Evolutionary conservation across 1,140 invertebrate genomes (phyloP), one percentile per base, ranked within the genome.

Genomic region (Bombus polaris): DNA sequence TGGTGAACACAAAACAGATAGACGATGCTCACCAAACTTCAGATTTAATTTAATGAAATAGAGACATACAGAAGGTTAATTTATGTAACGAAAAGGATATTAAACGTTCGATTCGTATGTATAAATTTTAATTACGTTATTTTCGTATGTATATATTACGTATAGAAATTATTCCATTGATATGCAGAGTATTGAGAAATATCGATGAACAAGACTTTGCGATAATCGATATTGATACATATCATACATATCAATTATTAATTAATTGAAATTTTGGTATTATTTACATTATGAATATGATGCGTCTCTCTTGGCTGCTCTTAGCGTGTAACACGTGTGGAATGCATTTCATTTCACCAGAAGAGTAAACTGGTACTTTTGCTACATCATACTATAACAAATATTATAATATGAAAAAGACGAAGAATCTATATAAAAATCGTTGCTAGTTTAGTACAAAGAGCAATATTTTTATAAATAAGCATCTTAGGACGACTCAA

Each of bases 11-110:
- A 53, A 22, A 22, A 53, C 18, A 53, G 6, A 22, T 6, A 53
- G 6, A 8, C 47, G 22, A 53, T 47, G 4, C 3, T 47, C 44
- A 15, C 6, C 47, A 35, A 53, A 22, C 47, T 35, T 4, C 28
- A 68, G n/a, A 66, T 76, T 83, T 53, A 68, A 83, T 76, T 76
- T 65, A 82, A 81, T 4, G 12, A 53, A 39, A 9, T 25, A 32
- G 9, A 25, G 5, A 42, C 18, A 12, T 8, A 22, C 18, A 53
- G 47, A 53, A 59, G n/a, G 25, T 80, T 22, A 53, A 70, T 71
- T 81, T 72, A 62, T 62, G 0, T 12, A 74, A 74, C 1, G 37
- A 74, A 74, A 62, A 2, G 25, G 1, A 53, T 32, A 65, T 66
- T 39, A 5, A 75, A 39, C 47, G 18, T 2, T 35, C 13, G n/a